These are phyloP conservation scores for Erithacus rubecula DNA, from an alignment of 2,797 vertebrate species.

Conservation along the genomic window DNA sequence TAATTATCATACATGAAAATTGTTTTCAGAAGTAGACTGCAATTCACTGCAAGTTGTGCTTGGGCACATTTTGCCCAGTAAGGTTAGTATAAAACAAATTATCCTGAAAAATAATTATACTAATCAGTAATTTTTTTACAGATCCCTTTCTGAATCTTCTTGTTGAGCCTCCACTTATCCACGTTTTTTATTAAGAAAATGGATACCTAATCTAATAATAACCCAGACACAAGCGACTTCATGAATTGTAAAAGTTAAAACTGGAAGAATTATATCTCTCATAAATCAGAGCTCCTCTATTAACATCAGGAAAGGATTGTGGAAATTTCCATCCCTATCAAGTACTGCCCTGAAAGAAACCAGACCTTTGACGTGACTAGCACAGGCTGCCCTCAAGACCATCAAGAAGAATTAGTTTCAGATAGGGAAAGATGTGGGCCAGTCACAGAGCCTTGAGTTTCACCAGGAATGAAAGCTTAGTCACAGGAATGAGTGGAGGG, in stretches of 20 bases:
- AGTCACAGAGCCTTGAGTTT: background rate
- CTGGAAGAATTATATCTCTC: background rate
- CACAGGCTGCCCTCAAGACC: background rate
- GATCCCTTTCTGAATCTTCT: background rate
- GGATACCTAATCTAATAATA: constrained; percentile 8
- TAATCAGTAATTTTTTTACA: background rate
- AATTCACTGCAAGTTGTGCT: background rate
- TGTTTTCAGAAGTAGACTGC: background rate
- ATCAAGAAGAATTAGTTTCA: background rate
- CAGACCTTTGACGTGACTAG: constrained; percentile 32
- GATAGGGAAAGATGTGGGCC: background rate
- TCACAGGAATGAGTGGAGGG: background rate
- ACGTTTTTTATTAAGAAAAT: constrained; percentile 16
- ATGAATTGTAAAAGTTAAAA: background rate
- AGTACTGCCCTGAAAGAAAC: constrained; percentile 30
- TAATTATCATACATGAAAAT: background rate
- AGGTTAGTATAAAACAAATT: constrained; percentile 8
- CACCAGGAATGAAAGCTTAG: background rate
- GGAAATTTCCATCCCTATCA: constrained; percentile 29
- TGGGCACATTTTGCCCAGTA: background rate
- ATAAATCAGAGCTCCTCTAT: constrained; percentile 17
- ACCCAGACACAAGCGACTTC: background rate
- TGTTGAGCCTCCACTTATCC: background rate
- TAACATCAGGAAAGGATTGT: constrained; percentile 12
- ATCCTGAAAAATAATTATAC: background rate